Percentiles rank a stretch among this genome's conserved stretches.
Evolutionary conservation across 1,140 invertebrate species (phyloP).

Genomic region (Aphelinus certus): DNA sequence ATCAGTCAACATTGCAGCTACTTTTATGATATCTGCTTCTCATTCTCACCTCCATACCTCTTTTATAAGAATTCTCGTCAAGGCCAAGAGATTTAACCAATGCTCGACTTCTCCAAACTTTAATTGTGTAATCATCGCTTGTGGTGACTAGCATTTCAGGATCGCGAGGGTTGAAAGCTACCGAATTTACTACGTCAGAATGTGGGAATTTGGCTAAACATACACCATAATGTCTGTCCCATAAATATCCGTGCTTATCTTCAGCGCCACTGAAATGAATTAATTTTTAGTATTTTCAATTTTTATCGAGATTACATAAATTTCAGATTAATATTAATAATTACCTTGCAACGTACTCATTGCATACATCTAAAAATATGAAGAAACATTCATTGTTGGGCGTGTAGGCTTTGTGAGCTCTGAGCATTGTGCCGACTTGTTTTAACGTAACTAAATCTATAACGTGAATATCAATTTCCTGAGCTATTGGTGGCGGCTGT

Average conservation of each 20-base stretch:
- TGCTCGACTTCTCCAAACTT: conserved; percentile 73
- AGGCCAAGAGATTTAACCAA: conserved; percentile 62
- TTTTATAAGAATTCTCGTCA: conserved; percentile 52
- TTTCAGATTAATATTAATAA: conserved; percentile 26
- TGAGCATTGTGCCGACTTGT: conserved; percentile 84
- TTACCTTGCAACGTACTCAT: conserved; percentile 88
- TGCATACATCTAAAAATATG: conserved; percentile 87
- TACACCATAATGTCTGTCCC: conserved; percentile 87
- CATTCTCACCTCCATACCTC: conserved; percentile 62
- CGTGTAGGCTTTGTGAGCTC: conserved; percentile 86
- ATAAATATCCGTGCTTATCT: conserved; percentile 85
- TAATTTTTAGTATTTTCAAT: conserved; percentile 16
- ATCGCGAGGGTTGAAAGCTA: conserved; percentile 86
- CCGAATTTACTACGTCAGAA: conserved; percentile 85
- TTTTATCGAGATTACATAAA: conserved; percentile 13
- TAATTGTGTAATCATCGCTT: conserved; percentile 85
- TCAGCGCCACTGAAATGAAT: conserved; percentile 79
- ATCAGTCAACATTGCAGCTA: conserved; percentile 60
- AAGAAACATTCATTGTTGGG: conserved; percentile 91
- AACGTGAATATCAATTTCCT: conserved; percentile 91
- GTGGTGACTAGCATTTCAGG: conserved; percentile 87
- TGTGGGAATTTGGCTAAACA: conserved; percentile 83
- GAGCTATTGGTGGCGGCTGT: conserved; percentile 87
- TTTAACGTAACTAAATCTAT: conserved; percentile 84
- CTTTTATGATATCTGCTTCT: conserved; percentile 55